These are phyloP conservation scores for Rhynchotus rufescens DNA, from an alignment of 2,797 vertebrate genomes.

Conservation along the genomic window DNA sequence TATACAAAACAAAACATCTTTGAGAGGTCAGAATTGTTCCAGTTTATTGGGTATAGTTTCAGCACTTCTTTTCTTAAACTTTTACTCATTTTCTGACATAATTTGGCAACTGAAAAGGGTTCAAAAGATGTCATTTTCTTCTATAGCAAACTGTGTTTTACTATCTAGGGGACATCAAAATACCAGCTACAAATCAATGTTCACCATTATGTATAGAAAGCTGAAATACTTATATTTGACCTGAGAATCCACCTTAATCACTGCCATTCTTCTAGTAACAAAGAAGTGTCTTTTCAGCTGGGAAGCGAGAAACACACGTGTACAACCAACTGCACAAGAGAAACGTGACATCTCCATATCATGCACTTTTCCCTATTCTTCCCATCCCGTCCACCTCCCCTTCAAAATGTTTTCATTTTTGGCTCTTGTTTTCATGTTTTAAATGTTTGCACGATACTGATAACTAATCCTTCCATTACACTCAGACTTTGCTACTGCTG, in stretches of 20 bases:
- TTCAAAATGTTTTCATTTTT: neutral
- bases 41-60: neutral
- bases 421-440: neutral
- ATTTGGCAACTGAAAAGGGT: neutral
- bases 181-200: neutral
- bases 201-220: neutral
- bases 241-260: neutral
- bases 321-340: neutral
- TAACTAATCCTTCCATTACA: neutral
- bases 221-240: neutral
- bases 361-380: neutral
- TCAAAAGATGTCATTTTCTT: neutral
- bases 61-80: neutral
- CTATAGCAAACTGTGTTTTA: neutral
- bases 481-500: neutral
- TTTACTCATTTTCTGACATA: neutral
- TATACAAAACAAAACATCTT: neutral
- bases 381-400: neutral
- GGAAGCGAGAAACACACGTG: neutral
- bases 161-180: neutral
- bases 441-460: neutral
- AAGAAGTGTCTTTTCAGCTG: neutral
- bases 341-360: neutral
- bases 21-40: neutral
- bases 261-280: neutral